Evolutionary conservation across 2,797 vertebrate genomes (phyloP), one percentile per base, ranked within the genome.

Genomic region (Neomorphus geoffroyi): DNA sequence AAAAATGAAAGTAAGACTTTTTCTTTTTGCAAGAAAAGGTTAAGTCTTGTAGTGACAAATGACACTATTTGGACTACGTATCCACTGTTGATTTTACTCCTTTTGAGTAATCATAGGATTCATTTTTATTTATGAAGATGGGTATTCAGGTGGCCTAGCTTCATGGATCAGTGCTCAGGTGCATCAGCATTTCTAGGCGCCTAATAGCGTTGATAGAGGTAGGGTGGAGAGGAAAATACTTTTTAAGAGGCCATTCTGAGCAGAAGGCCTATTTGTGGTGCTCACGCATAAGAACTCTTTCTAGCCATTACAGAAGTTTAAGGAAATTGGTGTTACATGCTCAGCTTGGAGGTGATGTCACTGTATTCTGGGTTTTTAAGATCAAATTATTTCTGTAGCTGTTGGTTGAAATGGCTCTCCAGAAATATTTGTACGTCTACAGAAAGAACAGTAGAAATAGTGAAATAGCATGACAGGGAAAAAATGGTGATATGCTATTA

Each of bases 11-110:
- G n/a, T n/a, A n/a, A n/a, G n/a, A n/a, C n/a, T n/a, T n/a, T n/a
- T n/a, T n/a, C n/a, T n/a, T 75, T 96, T 92, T 78, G 53, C 62
- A 84, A 64, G 67, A 46, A 60, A 90, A 72, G 41, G 86, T 28
- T 86, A 39, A 30, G 18, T 37, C 57, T 92, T 93, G 9, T 18
- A 62, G 32, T 11, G 50, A 58, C 19, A 92, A 92, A 51, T 30
- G 8, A 45, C 23, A 4, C 27, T 90, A 10, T 75, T 79, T 65
- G 45, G 14, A 54, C 60, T 67, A 4, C 22, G 5, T 62, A 62
- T 54, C 54, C 32, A 26, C 30, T 37, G 28, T 32, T 77, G 37
- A 23, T 60, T 73, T 83, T 80, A 53, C 32, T 84, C 7, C 22
- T 78, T 67, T 67, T 57, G 26, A 75, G 15, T 61, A 67, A 69